Evolutionary conservation across 23 tunicate species (phyloP).

Genomic region (Trididemnum clinides): DNA sequence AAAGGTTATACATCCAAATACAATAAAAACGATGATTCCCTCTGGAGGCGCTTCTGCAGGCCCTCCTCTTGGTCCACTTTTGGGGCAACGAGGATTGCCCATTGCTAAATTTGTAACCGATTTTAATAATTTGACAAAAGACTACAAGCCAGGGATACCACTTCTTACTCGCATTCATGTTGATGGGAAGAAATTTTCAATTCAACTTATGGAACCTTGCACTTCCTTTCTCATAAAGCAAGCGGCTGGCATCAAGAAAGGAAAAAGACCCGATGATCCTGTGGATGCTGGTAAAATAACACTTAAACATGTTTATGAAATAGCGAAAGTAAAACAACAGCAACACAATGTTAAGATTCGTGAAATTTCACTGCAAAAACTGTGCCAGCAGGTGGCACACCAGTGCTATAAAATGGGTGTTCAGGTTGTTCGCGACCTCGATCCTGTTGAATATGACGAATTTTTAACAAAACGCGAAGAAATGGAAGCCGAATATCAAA

Average conservation of each 20-base stretch:
- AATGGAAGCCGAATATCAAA: constrained; percentile 32
- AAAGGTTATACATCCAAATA: constrained; percentile 62
- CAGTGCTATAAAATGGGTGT: constrained; percentile 49
- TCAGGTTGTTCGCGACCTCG: constrained; percentile 48
- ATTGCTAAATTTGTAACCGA: constrained; percentile 85
- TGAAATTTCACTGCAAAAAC: constrained; percentile 42
- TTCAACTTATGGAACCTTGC: constrained; percentile 57
- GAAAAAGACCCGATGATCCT: constrained; percentile 6
- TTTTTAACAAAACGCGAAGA: constrained; percentile 44
- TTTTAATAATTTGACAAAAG: constrained; percentile 74
- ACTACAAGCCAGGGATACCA: constrained; percentile 68
- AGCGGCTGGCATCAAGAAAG: constrained; percentile 82
- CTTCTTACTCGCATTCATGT: constrained; percentile 61
- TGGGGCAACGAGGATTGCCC: constrained; percentile 80
- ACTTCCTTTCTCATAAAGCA: constrained; percentile 58
- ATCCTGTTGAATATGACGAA: constrained; percentile 71
- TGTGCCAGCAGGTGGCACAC: constrained; percentile 55
- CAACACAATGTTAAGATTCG: constrained; percentile 78
- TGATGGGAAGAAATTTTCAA: constrained; percentile 82
- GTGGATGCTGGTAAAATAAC: constrained; percentile 67
- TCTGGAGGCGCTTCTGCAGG: constrained; percentile 70
- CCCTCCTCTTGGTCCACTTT: constrained; percentile 75
- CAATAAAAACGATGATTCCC: constrained; percentile 43
- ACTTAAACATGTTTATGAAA: constrained; percentile 87
- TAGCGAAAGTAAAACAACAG: constrained; percentile 77